Evolutionary conservation across 2,888 invertebrate species (phyloP).

Genomic region (Papilio elwesi): DNA sequence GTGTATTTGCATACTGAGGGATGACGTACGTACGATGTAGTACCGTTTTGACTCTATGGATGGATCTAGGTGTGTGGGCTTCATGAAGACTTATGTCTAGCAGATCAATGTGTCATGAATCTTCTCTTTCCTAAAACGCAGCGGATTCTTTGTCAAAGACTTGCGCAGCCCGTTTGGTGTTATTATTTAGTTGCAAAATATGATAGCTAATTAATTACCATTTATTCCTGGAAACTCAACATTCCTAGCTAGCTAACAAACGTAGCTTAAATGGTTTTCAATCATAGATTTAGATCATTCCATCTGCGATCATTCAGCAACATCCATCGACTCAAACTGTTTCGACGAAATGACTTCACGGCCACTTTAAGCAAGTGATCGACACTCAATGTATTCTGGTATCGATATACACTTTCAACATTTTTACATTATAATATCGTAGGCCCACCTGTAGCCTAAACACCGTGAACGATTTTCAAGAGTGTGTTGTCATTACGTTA

Average conservation of each 20-base stretch:
- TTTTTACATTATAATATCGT: neutral
- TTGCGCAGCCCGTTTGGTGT: slow-evolving; percentile 9
- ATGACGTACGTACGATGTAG: too few species aligned
- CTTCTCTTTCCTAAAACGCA: too few species aligned
- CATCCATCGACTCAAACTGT: slow-evolving; percentile 61
- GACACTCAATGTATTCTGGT: slow-evolving; percentile 54
- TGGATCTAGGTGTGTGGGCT: too few species aligned
- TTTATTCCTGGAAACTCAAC: slow-evolving; percentile 46
- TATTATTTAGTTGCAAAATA: slow-evolving; percentile 30
- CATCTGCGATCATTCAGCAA: slow-evolving; percentile 65
- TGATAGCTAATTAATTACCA: slow-evolving; percentile 37
- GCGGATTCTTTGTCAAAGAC: neutral
- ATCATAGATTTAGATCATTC: slow-evolving; percentile 60
- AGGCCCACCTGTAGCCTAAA: too few species aligned
- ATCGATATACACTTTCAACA: slow-evolving; percentile 50
- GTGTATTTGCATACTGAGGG: too few species aligned
- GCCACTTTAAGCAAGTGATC: slow-evolving; percentile 42
- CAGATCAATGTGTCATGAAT: too few species aligned
- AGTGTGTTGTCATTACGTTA: too few species aligned
- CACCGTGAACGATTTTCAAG: too few species aligned
- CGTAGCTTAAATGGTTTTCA: slow-evolving; percentile 55
- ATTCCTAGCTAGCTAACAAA: slow-evolving; percentile 58
- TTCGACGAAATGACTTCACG: slow-evolving; percentile 54
- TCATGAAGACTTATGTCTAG: too few species aligned
- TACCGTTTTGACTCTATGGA: too few species aligned